Percentiles rank a stretch among this genome's conserved stretches.
phyloP scores from a whole-genome alignment of 2,797 vertebrate genomes.

The Labroides dimidiatus region DNA sequence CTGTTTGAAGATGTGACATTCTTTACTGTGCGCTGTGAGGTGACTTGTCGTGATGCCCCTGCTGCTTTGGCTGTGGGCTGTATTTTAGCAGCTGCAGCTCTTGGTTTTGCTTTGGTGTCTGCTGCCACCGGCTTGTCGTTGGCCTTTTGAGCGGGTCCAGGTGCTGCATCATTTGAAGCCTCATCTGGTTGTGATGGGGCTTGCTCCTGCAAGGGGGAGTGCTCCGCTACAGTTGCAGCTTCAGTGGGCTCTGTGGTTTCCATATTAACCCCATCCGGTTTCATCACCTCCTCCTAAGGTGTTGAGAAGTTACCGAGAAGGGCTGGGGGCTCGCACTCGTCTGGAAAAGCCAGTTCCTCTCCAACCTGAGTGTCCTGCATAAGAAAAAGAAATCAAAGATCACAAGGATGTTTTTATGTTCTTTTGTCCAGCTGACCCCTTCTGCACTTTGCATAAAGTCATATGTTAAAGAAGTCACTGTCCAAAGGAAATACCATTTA shows the following conservation, averaged over 20 bases:
- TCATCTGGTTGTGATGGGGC: slow-evolving; percentile 42
- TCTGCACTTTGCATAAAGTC: slow-evolving; percentile 16
- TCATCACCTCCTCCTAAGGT: slow-evolving; percentile 75
- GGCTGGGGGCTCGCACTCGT: slow-evolving; percentile 32
- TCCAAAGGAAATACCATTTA: slow-evolving; percentile 55
- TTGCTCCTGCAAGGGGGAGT: slow-evolving; percentile 52
- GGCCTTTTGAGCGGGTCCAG: slow-evolving; percentile 43
- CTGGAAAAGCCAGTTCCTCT: slow-evolving; percentile 21
- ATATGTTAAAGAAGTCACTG: slow-evolving; percentile 13
- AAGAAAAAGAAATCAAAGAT: slow-evolving; percentile 21
- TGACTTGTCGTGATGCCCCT: slow-evolving; percentile 48
- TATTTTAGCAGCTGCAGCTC: slow-evolving; percentile 41
- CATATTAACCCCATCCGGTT: slow-evolving; percentile 85
- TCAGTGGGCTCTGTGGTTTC: slow-evolving; percentile 78
- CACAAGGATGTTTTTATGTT: neutral
- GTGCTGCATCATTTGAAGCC: slow-evolving; percentile 36
- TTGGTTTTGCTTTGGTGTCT: slow-evolving; percentile 70
- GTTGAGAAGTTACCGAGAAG: slow-evolving; percentile 11
- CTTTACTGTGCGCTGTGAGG: slow-evolving; percentile 57
- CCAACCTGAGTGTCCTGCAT: slow-evolving; percentile 49
- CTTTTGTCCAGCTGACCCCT: neutral
- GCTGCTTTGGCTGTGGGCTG: slow-evolving; percentile 48
- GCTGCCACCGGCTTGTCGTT: slow-evolving; percentile 49
- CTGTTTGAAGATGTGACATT: slow-evolving; percentile 54
- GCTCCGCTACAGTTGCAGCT: slow-evolving; percentile 62